A percentile compares a stretch with the other conserved stretches of the same genome.
phyloP scores from a whole-genome alignment of 2,888 invertebrate genomes.

The Drosophila rubida region DNA sequence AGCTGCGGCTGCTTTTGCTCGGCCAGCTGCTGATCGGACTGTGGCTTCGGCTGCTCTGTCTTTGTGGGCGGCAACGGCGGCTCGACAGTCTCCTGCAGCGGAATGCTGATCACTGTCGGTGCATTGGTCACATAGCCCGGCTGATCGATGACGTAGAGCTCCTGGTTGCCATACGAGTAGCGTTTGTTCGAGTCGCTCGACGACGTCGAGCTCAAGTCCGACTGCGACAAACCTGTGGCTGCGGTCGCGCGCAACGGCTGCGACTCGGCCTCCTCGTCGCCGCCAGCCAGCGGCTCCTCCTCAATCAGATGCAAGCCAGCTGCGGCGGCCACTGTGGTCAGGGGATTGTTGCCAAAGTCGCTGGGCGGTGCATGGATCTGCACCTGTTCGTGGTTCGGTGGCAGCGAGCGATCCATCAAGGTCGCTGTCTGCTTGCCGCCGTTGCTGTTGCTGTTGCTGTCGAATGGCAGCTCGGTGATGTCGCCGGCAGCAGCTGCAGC shows the following conservation, averaged over 20 bases:
- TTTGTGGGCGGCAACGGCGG: not conserved
- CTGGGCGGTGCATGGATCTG: constrained; percentile 84
- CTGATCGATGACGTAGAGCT: constrained; percentile 90
- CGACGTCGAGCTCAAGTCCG: constrained; percentile 90
- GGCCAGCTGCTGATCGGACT: not conserved
- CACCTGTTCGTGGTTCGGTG: constrained; percentile 83
- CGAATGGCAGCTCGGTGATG: constrained; percentile 83
- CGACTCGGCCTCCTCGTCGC: constrained; percentile 25
- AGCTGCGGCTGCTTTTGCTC: not conserved
- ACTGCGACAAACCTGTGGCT: constrained; percentile 91
- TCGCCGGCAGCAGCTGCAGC: constrained; percentile 40
- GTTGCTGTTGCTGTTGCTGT: constrained; percentile 23
- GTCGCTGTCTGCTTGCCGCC: not conserved
- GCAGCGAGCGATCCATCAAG: constrained; percentile 70
- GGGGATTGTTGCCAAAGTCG: constrained; percentile 56
- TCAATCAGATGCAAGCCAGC: constrained; percentile 81
- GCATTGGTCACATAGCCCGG: constrained; percentile 87
- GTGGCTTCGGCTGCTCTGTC: not conserved
- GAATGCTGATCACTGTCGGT: constrained; percentile 47
- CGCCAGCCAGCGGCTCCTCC: constrained; percentile 58
- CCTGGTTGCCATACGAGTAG: constrained; percentile 92
- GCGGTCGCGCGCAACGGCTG: not conserved
- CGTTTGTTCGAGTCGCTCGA: constrained; percentile 90
- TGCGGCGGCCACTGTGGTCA: not conserved
- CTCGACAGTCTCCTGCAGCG: constrained; percentile 42